phyloP scores from a whole-genome alignment of 2,113 vertebrate genomes.

The Salvator merianae region DNA sequence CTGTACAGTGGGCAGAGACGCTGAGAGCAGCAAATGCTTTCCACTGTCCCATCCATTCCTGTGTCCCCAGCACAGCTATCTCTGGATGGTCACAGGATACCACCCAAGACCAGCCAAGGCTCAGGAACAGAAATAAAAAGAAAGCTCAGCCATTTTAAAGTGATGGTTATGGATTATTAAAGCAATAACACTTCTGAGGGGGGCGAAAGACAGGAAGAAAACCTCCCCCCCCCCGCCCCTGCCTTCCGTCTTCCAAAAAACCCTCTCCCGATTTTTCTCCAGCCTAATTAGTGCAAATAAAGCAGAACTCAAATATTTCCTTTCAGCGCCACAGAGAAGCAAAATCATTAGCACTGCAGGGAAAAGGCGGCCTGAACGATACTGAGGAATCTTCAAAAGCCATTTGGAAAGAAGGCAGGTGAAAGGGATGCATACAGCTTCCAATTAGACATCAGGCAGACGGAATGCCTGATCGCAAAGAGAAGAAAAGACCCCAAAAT shows the following conservation, averaged over 20 bases:
- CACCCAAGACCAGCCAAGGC: constrained; percentile 12
- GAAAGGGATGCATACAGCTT: constrained; percentile 35
- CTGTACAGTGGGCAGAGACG: too few species aligned
- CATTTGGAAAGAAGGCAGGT: constrained; percentile 15
- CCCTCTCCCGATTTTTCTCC: constrained; percentile 38
- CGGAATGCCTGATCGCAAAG: constrained; percentile 20
- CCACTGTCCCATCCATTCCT: too few species aligned
- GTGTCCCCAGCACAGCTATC: not conserved
- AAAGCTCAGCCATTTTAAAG: constrained; percentile 9
- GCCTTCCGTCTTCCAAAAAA: not conserved
- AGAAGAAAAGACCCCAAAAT: not conserved
- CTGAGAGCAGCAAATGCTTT: too few species aligned
- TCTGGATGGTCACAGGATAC: not conserved
- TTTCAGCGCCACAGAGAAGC: constrained; percentile 52
- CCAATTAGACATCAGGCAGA: constrained; percentile 50
- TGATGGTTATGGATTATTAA: constrained; percentile 6
- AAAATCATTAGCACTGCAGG: constrained; percentile 43
- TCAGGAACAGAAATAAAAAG: not conserved
- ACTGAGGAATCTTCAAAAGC: constrained; percentile 45
- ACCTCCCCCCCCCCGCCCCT: too few species aligned
- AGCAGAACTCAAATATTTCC: constrained; percentile 56
- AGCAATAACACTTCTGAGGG: constrained; percentile 10
- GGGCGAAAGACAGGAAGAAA: constrained; percentile 16
- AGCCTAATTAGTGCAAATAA: constrained; percentile 68
- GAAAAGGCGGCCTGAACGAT: constrained; percentile 25